These are phyloP conservation scores for Phataginus tetradactyla DNA, from an alignment of 2,797 vertebrate species.

Conservation along the genomic window DNA sequence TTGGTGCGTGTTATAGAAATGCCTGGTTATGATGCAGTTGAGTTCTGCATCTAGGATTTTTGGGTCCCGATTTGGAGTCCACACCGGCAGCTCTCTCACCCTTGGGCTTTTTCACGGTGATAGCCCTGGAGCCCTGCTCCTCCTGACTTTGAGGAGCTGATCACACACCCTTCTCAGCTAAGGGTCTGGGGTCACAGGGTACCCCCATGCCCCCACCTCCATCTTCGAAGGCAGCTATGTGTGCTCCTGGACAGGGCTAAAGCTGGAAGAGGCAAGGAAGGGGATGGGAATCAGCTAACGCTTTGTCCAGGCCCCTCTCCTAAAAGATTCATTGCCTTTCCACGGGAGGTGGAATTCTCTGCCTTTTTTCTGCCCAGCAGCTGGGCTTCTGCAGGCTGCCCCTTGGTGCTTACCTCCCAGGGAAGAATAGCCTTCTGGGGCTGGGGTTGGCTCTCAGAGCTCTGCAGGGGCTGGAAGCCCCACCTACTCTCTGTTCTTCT, in stretches of 20 bases:
- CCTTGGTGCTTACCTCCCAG: neutral
- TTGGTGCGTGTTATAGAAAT: neutral
- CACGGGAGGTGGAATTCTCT: neutral
- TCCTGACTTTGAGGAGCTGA: neutral
- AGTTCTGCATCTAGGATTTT: no score
- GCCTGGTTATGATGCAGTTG: fast-evolving
- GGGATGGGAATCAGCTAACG: neutral
- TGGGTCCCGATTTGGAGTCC: no score
- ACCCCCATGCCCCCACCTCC: fast-evolving
- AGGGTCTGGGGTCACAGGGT: neutral
- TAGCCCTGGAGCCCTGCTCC: no score
- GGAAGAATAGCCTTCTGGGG: neutral
- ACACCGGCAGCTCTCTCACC: neutral
- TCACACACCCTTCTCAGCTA: neutral
- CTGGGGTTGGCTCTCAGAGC: neutral
- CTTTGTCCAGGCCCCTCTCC: neutral
- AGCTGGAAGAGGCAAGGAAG: neutral
- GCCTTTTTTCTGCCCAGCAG: neutral
- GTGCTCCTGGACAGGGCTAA: neutral
- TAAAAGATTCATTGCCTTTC: neutral
- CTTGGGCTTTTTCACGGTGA: neutral
- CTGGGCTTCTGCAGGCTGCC: neutral
- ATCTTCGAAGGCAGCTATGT: neutral
- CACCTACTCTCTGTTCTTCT: neutral
- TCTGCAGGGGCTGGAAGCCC: neutral